Conservation (phyloP, 2,888 invertebrate genomes). For the Amphipoea oculea region DNA sequence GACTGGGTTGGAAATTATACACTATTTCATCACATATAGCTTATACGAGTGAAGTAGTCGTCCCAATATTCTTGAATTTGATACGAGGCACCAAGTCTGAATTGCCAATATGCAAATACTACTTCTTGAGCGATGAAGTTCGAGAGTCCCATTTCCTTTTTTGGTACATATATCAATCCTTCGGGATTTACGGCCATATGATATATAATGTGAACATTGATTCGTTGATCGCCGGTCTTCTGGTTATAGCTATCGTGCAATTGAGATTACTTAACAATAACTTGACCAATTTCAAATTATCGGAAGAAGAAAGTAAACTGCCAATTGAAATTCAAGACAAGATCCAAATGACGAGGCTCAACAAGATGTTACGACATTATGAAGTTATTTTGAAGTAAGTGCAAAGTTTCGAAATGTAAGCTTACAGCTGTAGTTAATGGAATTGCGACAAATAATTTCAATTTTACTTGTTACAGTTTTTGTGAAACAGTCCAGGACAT, state of each 20-base stretch:
- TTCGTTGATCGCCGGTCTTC: slow-evolving; percentile 78
- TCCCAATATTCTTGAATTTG: slow-evolving; percentile 73
- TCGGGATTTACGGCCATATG: slow-evolving; percentile 83
- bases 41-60: slow-evolving; percentile 71
- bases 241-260: slow-evolving; percentile 77
- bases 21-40: slow-evolving; percentile 69
- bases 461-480: slow-evolving; percentile 74
- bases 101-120: slow-evolving; percentile 83
- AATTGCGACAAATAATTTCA: background rate
- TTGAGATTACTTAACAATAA: slow-evolving; percentile 76
- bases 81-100: slow-evolving; percentile 71
- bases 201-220: slow-evolving; percentile 80
- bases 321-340: slow-evolving; percentile 49
- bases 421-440: background rate
- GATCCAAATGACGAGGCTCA: slow-evolving; percentile 62
- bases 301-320: slow-evolving; percentile 50
- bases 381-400: slow-evolving; percentile 77
- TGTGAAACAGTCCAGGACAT: slow-evolving; percentile 74
- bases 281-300: slow-evolving; percentile 71
- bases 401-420: background rate
- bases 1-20: slow-evolving; percentile 71
- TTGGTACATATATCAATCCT: slow-evolving; percentile 79
- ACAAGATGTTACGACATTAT: slow-evolving; percentile 76
- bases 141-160: slow-evolving; percentile 73
- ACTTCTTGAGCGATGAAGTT: slow-evolving; percentile 78